Evolutionary conservation across 1,140 invertebrate genomes (phyloP).

Genomic region (Xylocopa sonorina): DNA sequence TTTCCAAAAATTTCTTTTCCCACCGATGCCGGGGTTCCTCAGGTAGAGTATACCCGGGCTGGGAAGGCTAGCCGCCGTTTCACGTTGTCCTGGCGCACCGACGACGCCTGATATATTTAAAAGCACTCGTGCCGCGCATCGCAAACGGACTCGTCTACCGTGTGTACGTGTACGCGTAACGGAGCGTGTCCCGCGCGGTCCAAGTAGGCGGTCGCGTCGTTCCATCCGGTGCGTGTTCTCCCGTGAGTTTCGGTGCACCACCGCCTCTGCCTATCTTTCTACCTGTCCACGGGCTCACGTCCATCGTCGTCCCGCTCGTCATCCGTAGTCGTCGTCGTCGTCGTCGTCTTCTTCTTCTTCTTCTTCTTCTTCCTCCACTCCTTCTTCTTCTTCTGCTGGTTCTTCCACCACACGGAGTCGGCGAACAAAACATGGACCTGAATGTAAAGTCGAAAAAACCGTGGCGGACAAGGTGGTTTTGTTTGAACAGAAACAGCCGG

Average conservation of each 20-base stretch:
- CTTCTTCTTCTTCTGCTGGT: too few relatives aligned
- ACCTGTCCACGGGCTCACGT: conserved; percentile 63
- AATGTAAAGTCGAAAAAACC: conserved; percentile 66
- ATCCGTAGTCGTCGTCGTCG: conserved; percentile 49
- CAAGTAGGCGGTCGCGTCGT: conserved; percentile 62
- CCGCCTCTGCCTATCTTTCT: conserved; percentile 61
- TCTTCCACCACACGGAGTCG: too few relatives aligned
- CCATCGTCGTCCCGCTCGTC: conserved; percentile 39
- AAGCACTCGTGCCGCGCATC: conserved; percentile 51
- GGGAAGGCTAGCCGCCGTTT: background rate
- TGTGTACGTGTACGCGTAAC: conserved; percentile 52
- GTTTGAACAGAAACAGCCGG: conserved; percentile 59
- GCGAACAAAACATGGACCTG: conserved; percentile 64
- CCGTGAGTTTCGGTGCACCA: conserved; percentile 57
- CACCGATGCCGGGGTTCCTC: conserved; percentile 15
- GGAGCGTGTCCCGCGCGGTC: conserved; percentile 63
- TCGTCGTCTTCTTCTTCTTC: too few relatives aligned
- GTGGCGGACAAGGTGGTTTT: conserved; percentile 61
- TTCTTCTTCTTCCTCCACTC: too few relatives aligned
- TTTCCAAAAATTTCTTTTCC: conserved; percentile 37
- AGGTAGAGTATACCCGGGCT: background rate
- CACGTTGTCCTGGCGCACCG: background rate
- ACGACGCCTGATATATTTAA: conserved; percentile 40
- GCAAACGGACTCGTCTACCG: background rate
- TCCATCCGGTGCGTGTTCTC: conserved; percentile 58